phyloP scores from a whole-genome alignment of 2,797 vertebrate species.

The Artibeus jamaicensis region DNA sequence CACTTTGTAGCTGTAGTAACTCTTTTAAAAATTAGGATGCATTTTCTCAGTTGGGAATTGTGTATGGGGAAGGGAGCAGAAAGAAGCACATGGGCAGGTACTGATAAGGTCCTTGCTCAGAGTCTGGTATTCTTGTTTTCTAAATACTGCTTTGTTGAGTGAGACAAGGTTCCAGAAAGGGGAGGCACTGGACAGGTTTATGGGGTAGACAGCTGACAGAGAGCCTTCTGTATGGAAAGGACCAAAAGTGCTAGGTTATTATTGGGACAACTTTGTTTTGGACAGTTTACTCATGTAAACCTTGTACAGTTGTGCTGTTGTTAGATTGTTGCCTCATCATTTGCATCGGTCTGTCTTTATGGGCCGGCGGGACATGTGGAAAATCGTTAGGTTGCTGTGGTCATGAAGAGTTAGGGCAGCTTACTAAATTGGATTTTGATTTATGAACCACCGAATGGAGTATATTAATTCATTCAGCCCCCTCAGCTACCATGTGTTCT shows the following conservation, averaged over 20 bases:
- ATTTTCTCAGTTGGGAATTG: constrained; percentile 38
- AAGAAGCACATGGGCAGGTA: background rate
- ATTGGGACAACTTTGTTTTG: background rate
- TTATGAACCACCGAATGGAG: background rate
- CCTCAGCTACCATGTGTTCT: background rate
- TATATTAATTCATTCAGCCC: background rate
- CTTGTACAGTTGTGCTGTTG: background rate
- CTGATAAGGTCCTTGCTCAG: background rate
- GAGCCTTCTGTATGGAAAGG: background rate
- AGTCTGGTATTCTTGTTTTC: background rate
- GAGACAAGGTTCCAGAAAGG: background rate
- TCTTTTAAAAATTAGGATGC: constrained; percentile 51
- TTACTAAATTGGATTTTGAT: background rate
- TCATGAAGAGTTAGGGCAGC: background rate
- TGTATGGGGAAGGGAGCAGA: background rate
- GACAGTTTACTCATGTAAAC: background rate
- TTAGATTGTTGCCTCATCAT: background rate
- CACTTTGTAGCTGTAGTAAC: constrained; percentile 70
- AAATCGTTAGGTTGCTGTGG: background rate
- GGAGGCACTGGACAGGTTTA: background rate
- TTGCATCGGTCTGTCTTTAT: background rate
- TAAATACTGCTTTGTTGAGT: constrained; percentile 13
- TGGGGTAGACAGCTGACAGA: background rate
- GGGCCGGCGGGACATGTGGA: background rate
- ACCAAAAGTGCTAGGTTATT: background rate